Percentiles rank a stretch among this genome's conserved stretches.
Evolutionary conservation across 2,113 vertebrate species (phyloP).

Genomic region (Lampris incognitus): DNA sequence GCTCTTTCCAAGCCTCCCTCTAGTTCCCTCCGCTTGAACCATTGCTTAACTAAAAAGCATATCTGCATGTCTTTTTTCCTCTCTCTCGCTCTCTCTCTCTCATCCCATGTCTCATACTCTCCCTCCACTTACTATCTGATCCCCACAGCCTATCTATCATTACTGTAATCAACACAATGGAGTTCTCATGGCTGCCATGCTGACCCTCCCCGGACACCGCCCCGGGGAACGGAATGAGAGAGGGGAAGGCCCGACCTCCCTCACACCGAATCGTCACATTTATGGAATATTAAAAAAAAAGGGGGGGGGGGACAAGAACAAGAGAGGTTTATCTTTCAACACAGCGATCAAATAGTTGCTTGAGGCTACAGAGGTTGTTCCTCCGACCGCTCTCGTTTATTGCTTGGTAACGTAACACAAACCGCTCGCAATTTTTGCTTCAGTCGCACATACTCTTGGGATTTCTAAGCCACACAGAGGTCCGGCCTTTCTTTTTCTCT

Average conservation of each 20-base stretch:
- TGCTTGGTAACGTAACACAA: conserved; percentile 26
- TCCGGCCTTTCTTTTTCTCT: not conserved
- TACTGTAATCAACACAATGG: conserved; percentile 77
- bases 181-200: conserved; percentile 44
- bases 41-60: conserved; percentile 11
- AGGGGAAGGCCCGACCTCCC: conserved; percentile 56
- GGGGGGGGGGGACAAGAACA: conserved; percentile 17
- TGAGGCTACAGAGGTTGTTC: conserved; percentile 41
- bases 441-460: not conserved
- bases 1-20: conserved; percentile 1
- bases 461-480: conserved; percentile 12
- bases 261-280: conserved; percentile 76
- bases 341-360: conserved; percentile 52
- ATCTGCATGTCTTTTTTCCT: not conserved
- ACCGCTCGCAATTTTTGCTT: conserved; percentile 41
- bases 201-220: conserved; percentile 58
- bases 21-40: conserved; percentile 1
- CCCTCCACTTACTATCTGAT: conserved; percentile 19
- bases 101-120: conserved; percentile 17
- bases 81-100: not conserved
- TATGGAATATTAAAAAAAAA: conserved; percentile 68
- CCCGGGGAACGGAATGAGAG: conserved; percentile 47
- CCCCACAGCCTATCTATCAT: conserved; percentile 61
- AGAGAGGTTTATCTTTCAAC: conserved; percentile 54
- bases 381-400: conserved; percentile 34